Conservation (phyloP, 2,888 invertebrate species). For the Pharmacophagus antenor region DNA sequence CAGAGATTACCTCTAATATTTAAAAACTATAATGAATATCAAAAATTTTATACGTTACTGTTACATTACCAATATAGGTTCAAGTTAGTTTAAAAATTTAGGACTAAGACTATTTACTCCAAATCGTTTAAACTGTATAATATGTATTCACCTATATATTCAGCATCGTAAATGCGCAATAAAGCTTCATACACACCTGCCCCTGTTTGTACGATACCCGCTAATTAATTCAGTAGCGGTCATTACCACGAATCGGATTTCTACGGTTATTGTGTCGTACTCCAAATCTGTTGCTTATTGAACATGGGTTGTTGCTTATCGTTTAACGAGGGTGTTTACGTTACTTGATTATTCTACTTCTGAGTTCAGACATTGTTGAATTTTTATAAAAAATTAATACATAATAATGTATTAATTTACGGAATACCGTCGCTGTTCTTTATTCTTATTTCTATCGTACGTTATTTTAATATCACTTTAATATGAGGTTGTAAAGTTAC, state of each 20-base stretch:
- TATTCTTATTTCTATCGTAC: not conserved
- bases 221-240: constrained; percentile 71
- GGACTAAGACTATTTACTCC: constrained; percentile 47
- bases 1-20: too few relatives aligned
- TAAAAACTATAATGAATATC: too few relatives aligned
- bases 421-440: not conserved
- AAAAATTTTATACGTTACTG: too few relatives aligned
- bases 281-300: constrained; percentile 48
- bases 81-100: constrained; percentile 35
- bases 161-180: constrained; percentile 60
- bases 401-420: too few relatives aligned
- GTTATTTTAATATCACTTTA: not conserved
- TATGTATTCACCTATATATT: constrained; percentile 48
- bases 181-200: constrained; percentile 69
- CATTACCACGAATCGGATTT: constrained; percentile 61
- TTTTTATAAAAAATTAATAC: too few relatives aligned
- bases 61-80: constrained; percentile 19
- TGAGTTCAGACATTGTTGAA: too few relatives aligned
- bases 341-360: constrained; percentile 35
- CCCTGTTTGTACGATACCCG: constrained; percentile 51
- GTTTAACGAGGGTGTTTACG: constrained; percentile 48
- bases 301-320: constrained; percentile 47
- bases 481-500: not conserved
- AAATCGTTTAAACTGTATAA: constrained; percentile 55
- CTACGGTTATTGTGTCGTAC: constrained; percentile 52